Conservation (phyloP, 2,113 vertebrate genomes). For the Ariopsis seemanni region DNA sequence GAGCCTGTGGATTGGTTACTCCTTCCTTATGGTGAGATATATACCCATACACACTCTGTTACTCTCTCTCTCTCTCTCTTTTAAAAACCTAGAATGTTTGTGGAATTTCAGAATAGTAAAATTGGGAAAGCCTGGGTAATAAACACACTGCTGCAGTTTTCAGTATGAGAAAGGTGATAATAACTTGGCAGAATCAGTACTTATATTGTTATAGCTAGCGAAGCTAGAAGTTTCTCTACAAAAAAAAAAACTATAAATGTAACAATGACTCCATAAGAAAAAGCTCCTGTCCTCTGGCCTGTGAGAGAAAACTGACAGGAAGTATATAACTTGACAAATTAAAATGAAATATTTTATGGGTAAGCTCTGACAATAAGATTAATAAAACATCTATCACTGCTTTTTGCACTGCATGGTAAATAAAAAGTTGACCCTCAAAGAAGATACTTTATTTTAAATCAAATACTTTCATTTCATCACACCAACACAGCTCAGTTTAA, state of each 20-base stretch:
- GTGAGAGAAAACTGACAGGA: neutral
- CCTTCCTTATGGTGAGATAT: constrained; percentile 90
- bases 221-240: neutral
- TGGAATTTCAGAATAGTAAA: neutral
- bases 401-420: neutral
- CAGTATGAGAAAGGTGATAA: neutral
- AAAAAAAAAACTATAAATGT: neutral
- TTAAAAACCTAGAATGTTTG: neutral
- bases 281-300: neutral
- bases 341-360: neutral
- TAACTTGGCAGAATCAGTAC: neutral
- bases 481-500: neutral
- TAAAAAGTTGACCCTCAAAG: neutral
- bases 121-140: neutral
- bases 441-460: neutral
- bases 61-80: no score
- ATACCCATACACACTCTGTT: neutral
- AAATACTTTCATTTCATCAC: neutral
- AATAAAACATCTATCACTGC: neutral
- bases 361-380: neutral
- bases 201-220: neutral
- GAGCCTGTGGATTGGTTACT: constrained; percentile 97
- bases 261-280: neutral
- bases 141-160: neutral
- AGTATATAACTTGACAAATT: neutral